These are phyloP conservation scores for Cecidostiba fungosa DNA, from an alignment of 2,888 invertebrate genomes.

Conservation along the genomic window DNA sequence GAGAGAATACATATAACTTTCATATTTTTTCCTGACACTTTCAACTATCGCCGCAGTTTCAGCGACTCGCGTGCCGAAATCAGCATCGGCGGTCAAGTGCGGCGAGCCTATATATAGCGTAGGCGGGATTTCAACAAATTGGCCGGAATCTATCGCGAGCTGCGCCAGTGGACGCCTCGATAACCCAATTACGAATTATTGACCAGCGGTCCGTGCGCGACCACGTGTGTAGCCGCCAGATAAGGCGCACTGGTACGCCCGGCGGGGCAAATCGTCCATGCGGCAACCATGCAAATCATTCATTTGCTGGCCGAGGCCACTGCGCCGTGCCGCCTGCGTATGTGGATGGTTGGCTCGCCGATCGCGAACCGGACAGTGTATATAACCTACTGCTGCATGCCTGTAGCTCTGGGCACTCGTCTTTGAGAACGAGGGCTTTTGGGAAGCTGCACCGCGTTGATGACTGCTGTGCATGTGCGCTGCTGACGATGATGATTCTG, in stretches of 20 bases:
- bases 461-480: no score
- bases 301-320: background rate
- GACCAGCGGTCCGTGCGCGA: slow-evolving; percentile 55
- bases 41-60: no score
- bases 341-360: background rate
- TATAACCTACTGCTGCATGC: background rate
- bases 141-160: slow-evolving; percentile 43
- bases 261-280: slow-evolving; percentile 43
- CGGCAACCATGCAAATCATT: slow-evolving; percentile 34
- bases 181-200: slow-evolving; percentile 62
- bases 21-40: no score
- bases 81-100: background rate
- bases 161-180: slow-evolving; percentile 45
- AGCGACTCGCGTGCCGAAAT: background rate
- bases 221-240: slow-evolving; percentile 54
- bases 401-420: background rate
- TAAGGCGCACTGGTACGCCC: slow-evolving; percentile 46
- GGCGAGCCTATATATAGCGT: background rate
- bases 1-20: no score
- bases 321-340: background rate
- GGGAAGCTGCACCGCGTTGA: no score
- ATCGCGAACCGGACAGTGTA: background rate
- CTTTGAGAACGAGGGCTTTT: background rate
- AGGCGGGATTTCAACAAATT: slow-evolving; percentile 53
- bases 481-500: no score